These are phyloP conservation scores for Otus sunia DNA, from an alignment of 2,113 vertebrate species.

Conservation along the genomic window DNA sequence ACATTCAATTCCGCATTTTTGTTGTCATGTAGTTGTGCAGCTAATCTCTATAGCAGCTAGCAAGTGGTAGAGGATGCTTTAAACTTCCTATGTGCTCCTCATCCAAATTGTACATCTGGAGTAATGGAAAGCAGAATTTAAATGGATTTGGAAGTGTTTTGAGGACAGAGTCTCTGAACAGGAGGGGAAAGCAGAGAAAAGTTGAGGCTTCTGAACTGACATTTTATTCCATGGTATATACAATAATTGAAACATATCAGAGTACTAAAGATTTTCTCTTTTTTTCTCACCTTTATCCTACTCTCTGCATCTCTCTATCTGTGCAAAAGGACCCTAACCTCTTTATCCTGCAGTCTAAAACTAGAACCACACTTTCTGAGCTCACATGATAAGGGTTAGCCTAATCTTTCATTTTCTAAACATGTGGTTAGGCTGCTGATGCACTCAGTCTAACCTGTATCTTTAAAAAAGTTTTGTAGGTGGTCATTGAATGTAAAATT, in stretches of 20 bases:
- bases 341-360: neutral
- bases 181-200: neutral
- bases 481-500: neutral
- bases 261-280: neutral
- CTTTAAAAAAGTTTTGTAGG: neutral
- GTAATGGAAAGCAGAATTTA: neutral
- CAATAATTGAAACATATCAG: neutral
- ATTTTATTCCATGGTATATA: neutral
- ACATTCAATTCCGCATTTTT: neutral
- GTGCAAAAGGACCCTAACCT: neutral
- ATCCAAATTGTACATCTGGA: neutral
- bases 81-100: neutral
- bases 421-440: neutral
- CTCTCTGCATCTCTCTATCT: neutral
- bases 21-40: neutral
- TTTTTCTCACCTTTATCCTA: neutral
- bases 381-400: neutral
- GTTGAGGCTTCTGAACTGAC: neutral
- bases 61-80: neutral
- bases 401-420: neutral
- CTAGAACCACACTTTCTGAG: neutral
- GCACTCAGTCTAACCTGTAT: neutral
- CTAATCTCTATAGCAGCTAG: neutral
- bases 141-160: neutral
- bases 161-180: neutral